phyloP scores from a whole-genome alignment of 1,140 invertebrate genomes.

The Ips nitidus region DNA sequence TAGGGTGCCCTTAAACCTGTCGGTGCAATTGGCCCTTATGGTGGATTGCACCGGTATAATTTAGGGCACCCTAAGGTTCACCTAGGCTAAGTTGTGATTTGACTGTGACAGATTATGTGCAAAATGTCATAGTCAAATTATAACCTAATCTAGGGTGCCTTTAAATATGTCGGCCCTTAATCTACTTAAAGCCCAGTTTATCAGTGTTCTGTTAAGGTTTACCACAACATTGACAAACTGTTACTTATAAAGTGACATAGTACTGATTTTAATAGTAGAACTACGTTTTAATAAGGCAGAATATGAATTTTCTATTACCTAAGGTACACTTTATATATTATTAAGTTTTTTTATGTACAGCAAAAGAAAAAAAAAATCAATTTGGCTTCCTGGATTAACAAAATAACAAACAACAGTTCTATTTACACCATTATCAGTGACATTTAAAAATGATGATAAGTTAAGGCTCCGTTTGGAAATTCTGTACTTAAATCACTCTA shows the following conservation, averaged over 20 bases:
- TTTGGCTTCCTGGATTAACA: neutral
- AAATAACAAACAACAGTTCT: neutral
- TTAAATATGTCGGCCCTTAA: too few species aligned
- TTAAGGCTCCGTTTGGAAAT: constrained; percentile 1
- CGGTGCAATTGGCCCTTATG: too few species aligned
- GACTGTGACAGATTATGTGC: too few species aligned
- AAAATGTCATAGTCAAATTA: too few species aligned
- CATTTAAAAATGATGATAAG: neutral
- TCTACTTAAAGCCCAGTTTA: too few species aligned
- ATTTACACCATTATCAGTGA: neutral
- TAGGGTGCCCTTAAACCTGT: too few species aligned
- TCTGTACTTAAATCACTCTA: neutral
- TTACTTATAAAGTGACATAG: neutral
- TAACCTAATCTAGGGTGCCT: too few species aligned
- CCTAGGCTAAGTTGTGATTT: too few species aligned
- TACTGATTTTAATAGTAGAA: neutral
- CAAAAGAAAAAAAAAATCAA: neutral
- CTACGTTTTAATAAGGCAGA: constrained; percentile 2
- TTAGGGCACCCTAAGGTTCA: too few species aligned
- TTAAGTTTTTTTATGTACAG: too few species aligned
- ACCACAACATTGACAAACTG: neutral
- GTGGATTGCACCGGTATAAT: too few species aligned
- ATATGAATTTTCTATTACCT: neutral
- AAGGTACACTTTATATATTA: neutral
- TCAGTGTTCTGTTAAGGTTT: too few species aligned